phyloP scores from a whole-genome alignment of 2,797 vertebrate species.

The Limosa lapponica region DNA sequence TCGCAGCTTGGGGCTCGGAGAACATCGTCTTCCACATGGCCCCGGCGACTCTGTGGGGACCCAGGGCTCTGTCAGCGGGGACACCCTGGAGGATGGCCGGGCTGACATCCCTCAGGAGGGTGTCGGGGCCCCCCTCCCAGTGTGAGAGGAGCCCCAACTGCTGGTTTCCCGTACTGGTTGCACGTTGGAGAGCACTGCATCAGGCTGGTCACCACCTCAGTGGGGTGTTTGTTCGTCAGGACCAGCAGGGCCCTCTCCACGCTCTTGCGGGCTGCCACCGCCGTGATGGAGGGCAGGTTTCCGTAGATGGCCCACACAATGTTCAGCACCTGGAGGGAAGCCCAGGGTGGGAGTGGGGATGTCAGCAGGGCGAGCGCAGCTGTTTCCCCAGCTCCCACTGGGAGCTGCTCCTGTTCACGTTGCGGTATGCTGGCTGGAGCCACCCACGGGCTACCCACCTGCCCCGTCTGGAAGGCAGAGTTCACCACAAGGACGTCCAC shows the following conservation, averaged over 20 bases:
- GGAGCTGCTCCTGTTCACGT: not conserved
- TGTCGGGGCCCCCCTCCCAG: not conserved
- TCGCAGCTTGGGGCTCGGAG: fast-evolving
- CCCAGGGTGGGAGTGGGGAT: not conserved
- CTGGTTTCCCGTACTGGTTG: not conserved
- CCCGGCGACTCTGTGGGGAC: fast-evolving
- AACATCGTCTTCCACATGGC: not conserved
- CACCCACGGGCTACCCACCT: not conserved
- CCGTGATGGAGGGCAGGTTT: not conserved
- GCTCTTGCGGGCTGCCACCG: fast-evolving
- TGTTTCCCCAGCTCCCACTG: not conserved
- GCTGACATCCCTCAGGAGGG: not conserved
- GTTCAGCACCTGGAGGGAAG: not conserved
- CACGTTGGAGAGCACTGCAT: not conserved
- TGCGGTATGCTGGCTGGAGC: fast-evolving
- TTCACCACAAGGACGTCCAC: fast-evolving
- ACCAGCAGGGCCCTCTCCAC: not conserved
- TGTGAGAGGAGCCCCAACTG: not conserved
- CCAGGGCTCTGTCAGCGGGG: not conserved
- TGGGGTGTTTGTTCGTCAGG: not conserved
- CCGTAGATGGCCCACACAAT: not conserved
- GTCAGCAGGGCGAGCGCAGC: fast-evolving
- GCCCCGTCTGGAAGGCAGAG: fast-evolving
- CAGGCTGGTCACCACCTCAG: not conserved
- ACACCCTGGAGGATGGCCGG: fast-evolving